phyloP scores from a whole-genome alignment of 2,113 vertebrate genomes.

The Steatornis caripensis region DNA sequence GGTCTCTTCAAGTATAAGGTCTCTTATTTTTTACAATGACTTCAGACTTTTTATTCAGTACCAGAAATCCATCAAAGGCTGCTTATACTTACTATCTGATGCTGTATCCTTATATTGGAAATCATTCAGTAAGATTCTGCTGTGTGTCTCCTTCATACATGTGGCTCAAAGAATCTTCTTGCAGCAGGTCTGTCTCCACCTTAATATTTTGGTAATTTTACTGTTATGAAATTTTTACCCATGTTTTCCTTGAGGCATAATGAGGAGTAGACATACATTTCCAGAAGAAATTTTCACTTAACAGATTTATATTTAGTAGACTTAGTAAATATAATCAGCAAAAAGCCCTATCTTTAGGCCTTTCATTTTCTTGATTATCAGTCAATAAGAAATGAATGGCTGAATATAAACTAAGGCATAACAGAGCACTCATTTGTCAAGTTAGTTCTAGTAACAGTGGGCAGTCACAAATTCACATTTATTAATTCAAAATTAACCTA shows the following conservation, averaged over 20 bases:
- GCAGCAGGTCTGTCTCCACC: background rate
- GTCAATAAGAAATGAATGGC: background rate
- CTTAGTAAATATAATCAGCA: background rate
- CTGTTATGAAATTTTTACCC: background rate
- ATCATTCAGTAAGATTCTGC: background rate
- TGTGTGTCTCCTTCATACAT: too few species aligned
- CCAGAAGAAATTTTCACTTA: background rate
- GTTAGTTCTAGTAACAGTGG: background rate
- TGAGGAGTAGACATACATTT: background rate
- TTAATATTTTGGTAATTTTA: background rate
- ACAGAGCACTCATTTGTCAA: background rate
- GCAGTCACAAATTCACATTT: background rate
- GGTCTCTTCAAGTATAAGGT: background rate
- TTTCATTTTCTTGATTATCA: background rate
- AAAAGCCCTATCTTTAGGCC: background rate
- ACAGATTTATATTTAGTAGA: background rate
- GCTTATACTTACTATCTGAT: background rate
- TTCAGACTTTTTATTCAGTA: background rate
- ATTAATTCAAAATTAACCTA: background rate
- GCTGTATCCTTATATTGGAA: background rate
- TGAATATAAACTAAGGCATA: background rate
- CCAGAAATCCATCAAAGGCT: background rate
- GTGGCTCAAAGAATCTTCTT: background rate
- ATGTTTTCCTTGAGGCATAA: background rate
- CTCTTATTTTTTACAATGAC: background rate